Percentiles rank a stretch among this genome's conserved stretches.
These are phyloP conservation scores for Umimayanthus chanpuru DNA, from an alignment of 92 coral and sea anemone genomes.

Conservation along the genomic window DNA sequence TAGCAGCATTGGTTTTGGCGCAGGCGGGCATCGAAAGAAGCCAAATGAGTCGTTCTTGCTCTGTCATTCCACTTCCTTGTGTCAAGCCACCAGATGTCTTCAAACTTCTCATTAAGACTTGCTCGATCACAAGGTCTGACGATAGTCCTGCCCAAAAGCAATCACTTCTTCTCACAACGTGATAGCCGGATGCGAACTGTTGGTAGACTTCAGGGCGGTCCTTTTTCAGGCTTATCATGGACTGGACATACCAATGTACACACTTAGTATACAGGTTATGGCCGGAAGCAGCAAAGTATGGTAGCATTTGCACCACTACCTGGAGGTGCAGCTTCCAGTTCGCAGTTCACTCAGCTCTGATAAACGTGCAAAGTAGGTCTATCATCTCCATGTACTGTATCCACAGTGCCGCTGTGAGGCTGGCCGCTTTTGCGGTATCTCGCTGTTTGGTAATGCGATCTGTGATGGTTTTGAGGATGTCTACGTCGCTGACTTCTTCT, in stretches of 20 bases:
- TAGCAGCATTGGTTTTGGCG: constrained; percentile 21
- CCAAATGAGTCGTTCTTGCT: background rate
- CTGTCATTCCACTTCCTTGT: constrained; percentile 34
- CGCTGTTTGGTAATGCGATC: constrained; percentile 1
- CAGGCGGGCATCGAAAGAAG: constrained; percentile 27
- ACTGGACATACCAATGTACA: constrained; percentile 20
- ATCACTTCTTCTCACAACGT: constrained; percentile 45
- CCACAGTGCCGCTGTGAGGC: constrained; percentile 53
- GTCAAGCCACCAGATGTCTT: constrained; percentile 38
- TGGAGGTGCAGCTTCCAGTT: constrained; percentile 49
- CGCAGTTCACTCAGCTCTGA: constrained; percentile 41
- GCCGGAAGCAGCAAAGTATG: constrained; percentile 45
- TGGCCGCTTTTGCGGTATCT: background rate
- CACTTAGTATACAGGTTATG: constrained; percentile 36
- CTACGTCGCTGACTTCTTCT: constrained; percentile 23
- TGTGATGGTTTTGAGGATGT: constrained; percentile 2
- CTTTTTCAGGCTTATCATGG: constrained; percentile 1
- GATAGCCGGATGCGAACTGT: constrained; percentile 20
- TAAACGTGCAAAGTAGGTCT: constrained; percentile 32
- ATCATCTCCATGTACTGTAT: constrained; percentile 45
- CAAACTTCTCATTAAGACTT: constrained; percentile 32
- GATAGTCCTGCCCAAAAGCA: constrained; percentile 47
- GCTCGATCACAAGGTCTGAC: constrained; percentile 43
- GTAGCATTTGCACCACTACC: constrained; percentile 34
- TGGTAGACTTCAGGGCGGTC: constrained; percentile 45